phyloP scores from a whole-genome alignment of 2,888 invertebrate genomes.

The Nemotelus nigrinus region DNA sequence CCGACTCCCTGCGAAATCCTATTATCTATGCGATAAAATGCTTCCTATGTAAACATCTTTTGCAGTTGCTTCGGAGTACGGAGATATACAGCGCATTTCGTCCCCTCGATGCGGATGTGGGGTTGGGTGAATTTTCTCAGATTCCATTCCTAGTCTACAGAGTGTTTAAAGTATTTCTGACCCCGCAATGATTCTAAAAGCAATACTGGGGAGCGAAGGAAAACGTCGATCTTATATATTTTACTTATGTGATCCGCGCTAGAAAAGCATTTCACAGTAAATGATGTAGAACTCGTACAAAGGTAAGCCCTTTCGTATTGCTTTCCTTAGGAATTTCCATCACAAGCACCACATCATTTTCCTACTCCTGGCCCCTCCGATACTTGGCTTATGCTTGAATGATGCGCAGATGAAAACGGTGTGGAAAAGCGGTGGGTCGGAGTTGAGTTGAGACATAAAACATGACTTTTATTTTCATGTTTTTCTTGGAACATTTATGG shows the following conservation, averaged over 20 bases:
- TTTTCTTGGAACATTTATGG: conserved; percentile 45
- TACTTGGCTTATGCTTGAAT: conserved; percentile 25
- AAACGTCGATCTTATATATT: background rate
- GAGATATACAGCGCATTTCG: background rate
- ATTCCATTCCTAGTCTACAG: background rate
- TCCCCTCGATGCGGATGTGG: background rate
- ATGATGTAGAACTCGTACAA: background rate
- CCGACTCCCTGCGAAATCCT: conserved; percentile 24
- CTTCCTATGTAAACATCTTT: conserved; percentile 18
- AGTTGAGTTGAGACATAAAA: conserved; percentile 46
- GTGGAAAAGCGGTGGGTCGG: conserved; percentile 33
- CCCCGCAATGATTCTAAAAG: conserved; percentile 20
- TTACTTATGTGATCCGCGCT: background rate
- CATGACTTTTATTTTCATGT: conserved; percentile 50
- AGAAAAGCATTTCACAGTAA: background rate
- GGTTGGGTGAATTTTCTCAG: conserved; percentile 11
- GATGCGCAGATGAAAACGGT: conserved; percentile 20
- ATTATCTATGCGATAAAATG: conserved; percentile 27
- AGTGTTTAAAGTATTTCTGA: conserved; percentile 30
- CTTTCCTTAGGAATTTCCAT: conserved; percentile 26
- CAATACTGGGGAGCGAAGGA: conserved; percentile 5
- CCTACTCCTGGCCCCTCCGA: conserved; percentile 3
- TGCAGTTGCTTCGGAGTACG: background rate
- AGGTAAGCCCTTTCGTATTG: background rate
- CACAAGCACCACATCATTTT: conserved; percentile 31